These are phyloP conservation scores for Exocentrus adspersus DNA, from an alignment of 2,888 invertebrate genomes.

Conservation along the genomic window DNA sequence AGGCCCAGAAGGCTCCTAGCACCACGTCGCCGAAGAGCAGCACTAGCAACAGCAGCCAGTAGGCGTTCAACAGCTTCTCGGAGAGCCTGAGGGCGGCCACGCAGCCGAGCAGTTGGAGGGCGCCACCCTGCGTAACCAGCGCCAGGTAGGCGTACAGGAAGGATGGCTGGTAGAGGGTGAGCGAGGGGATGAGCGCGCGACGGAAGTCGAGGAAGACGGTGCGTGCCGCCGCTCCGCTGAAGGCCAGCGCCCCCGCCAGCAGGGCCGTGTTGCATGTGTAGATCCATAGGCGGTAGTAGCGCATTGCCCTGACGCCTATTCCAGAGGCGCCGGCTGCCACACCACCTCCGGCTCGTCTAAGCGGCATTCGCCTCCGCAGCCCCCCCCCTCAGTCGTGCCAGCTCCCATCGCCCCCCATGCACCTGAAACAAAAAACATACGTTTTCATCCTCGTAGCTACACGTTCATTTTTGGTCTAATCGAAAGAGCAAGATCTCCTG, in stretches of 20 bases:
- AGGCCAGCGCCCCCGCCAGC: conserved; percentile 83
- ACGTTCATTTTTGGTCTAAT: too few relatives aligned
- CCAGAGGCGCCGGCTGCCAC: conserved; percentile 65
- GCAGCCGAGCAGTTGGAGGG: conserved; percentile 80
- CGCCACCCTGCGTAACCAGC: conserved; percentile 75
- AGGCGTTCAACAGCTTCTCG: conserved; percentile 83
- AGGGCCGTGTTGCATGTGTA: conserved; percentile 91
- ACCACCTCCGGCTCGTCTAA: conserved; percentile 66
- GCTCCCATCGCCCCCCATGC: conserved; percentile 66
- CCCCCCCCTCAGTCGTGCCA: conserved; percentile 62
- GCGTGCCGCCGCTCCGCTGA: conserved; percentile 79
- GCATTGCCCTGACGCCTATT: conserved; percentile 67
- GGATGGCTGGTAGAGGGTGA: conserved; percentile 78
- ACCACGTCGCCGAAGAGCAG: conserved; percentile 85
- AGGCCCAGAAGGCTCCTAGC: conserved; percentile 87
- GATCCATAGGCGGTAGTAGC: conserved; percentile 92
- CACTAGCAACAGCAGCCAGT: conserved; percentile 82
- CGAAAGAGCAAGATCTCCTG: too few relatives aligned
- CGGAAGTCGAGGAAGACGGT: conserved; percentile 77
- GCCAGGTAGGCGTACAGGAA: conserved; percentile 88
- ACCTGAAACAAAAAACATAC: conserved; percentile 67
- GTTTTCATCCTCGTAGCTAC: background rate
- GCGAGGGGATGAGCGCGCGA: conserved; percentile 74
- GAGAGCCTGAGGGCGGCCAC: conserved; percentile 83
- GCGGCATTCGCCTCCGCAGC: conserved; percentile 64